Conservation (phyloP, 2,888 invertebrate species). For the Busseola fusca region DNA sequence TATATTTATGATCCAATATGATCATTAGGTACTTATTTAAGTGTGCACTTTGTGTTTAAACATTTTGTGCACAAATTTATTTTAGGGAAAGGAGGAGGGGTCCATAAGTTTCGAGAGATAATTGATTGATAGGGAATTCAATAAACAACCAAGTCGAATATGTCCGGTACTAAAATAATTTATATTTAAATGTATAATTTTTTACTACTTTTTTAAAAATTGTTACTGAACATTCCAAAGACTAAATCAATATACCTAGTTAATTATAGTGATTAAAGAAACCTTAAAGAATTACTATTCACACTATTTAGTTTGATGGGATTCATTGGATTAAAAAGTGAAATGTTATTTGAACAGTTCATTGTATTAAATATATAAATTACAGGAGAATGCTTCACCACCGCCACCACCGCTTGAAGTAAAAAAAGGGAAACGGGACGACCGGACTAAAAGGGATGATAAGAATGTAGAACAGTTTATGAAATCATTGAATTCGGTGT, state of each 20-base stretch:
- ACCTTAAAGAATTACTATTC: not conserved
- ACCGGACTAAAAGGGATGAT: constrained; percentile 86
- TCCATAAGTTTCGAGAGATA: not conserved
- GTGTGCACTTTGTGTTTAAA: not conserved
- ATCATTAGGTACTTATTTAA: not conserved
- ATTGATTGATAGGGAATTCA: not conserved
- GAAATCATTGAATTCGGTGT: constrained; percentile 88
- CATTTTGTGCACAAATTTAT: not conserved
- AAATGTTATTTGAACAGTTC: not conserved
- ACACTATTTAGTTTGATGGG: not conserved
- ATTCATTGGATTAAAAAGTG: not conserved
- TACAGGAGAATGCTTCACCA: constrained; percentile 71
- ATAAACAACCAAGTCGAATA: too few species aligned
- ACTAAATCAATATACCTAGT: not conserved
- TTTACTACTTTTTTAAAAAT: not conserved
- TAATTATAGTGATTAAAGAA: not conserved
- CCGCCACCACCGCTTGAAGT: constrained; percentile 66
- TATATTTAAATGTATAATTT: not conserved
- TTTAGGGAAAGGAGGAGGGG: not conserved
- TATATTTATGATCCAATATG: not conserved
- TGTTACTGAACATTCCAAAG: not conserved
- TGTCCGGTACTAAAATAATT: not conserved
- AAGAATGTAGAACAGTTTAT: constrained; percentile 91
- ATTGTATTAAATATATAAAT: constrained; percentile 40
- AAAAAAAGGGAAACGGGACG: constrained; percentile 83